Conservation (phyloP, 2,888 invertebrate species). For the Pterostichus madidus region DNA sequence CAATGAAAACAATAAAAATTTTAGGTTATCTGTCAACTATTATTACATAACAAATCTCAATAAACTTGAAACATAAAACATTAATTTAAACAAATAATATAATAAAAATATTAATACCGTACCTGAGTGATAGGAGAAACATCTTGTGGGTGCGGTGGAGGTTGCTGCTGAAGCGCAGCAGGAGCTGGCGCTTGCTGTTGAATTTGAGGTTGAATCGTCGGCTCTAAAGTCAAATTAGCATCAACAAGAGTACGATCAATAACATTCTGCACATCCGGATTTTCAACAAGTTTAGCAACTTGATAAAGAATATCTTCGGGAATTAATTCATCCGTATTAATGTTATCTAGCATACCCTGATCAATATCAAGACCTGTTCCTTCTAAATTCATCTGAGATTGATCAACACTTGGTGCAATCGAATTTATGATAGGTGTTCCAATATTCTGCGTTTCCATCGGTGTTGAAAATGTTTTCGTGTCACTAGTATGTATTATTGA, state of each 20-base stretch:
- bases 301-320: conserved; percentile 86
- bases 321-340: conserved; percentile 83
- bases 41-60: conserved; percentile 39
- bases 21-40: conserved; percentile 56
- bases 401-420: conserved; percentile 68
- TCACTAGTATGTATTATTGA: conserved; percentile 74
- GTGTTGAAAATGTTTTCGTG: conserved; percentile 73
- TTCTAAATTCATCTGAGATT: conserved; percentile 77
- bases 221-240: conserved; percentile 74
- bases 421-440: conserved; percentile 34
- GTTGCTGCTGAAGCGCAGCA: conserved; percentile 15
- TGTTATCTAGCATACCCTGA: conserved; percentile 80
- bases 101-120: conserved; percentile 42
- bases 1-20: conserved; percentile 35
- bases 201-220: conserved; percentile 70
- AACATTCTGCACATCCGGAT: conserved; percentile 84
- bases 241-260: conserved; percentile 82
- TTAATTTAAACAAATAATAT: conserved; percentile 27
- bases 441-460: conserved; percentile 69
- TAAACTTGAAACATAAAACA: conserved; percentile 22
- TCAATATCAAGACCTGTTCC: conserved; percentile 81
- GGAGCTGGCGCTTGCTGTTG: conserved; percentile 61
- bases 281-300: conserved; percentile 86
- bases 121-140: conserved; percentile 46
- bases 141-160: conserved; percentile 13